Percentiles rank a stretch among this genome's conserved stretches.
These are phyloP conservation scores for Nomada ruficornis DNA, from an alignment of 2,888 invertebrate genomes.

Conservation along the genomic window DNA sequence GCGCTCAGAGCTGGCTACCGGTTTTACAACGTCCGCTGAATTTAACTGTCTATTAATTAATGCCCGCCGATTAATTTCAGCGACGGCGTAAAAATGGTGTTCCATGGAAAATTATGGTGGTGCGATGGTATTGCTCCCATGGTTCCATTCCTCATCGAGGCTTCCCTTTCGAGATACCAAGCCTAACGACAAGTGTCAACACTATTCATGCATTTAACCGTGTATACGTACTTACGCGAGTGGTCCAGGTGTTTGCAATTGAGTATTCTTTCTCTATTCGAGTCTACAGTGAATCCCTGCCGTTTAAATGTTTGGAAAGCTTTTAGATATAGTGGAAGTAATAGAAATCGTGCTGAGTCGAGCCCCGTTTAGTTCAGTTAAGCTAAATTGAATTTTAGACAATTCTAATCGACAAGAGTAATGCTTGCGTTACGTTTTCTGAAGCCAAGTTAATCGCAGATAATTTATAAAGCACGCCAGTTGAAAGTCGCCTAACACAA, in stretches of 20 bases:
- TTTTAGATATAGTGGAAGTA: no score
- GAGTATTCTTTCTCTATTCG: no score
- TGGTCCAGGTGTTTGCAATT: no score
- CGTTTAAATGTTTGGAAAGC: no score
- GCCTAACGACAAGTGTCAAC: no score
- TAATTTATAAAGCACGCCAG: no score
- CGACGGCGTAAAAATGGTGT: slow-evolving; percentile 31
- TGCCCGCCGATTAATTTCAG: slow-evolving; percentile 52
- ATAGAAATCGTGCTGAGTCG: no score
- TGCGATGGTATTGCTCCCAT: background rate
- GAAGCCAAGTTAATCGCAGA: background rate
- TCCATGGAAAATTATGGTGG: slow-evolving; percentile 37
- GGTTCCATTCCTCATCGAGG: background rate
- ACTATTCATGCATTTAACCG: no score
- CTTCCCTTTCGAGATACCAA: background rate
- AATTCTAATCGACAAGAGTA: background rate
- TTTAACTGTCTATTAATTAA: slow-evolving; percentile 64
- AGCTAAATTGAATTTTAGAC: background rate
- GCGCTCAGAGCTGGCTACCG: slow-evolving; percentile 28
- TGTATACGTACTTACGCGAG: no score
- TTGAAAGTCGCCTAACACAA: background rate
- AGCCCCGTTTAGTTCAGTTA: no score
- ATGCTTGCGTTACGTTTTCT: background rate
- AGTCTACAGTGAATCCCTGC: no score
- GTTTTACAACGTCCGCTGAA: slow-evolving; percentile 62